Conservation (phyloP, 2,797 vertebrate genomes). For the Staurois parvus region DNA sequence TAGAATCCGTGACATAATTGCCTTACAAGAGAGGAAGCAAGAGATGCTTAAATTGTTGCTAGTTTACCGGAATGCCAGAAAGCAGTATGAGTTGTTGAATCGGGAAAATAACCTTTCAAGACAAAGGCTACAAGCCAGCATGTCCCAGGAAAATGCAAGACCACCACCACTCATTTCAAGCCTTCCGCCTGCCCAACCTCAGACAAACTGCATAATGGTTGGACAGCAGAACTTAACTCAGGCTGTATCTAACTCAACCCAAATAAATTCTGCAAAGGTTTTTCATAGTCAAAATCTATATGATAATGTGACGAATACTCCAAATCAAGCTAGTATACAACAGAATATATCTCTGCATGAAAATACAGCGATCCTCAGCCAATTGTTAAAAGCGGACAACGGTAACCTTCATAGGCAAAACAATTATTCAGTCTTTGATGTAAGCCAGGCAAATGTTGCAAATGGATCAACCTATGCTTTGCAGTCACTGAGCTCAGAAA, state of each 20-base stretch:
- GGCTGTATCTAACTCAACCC: not conserved
- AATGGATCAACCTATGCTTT: not conserved
- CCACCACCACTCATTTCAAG: not conserved
- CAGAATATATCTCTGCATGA: not conserved
- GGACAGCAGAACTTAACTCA: not conserved
- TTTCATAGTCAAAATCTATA: not conserved
- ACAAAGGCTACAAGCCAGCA: not conserved
- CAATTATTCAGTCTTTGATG: conserved; percentile 1
- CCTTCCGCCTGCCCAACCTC: not conserved
- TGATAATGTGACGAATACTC: not conserved
- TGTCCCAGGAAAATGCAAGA: not conserved
- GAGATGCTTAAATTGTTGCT: not conserved
- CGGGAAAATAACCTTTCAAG: conserved; percentile 11
- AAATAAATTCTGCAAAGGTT: too few species aligned
- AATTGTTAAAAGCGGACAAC: not conserved
- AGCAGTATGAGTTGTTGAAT: conserved; percentile 21
- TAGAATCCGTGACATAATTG: too few species aligned
- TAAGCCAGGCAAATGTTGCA: not conserved
- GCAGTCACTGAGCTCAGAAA: not conserved
- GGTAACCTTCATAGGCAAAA: not conserved
- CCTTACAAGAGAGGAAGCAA: not conserved
- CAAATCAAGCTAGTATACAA: not conserved
- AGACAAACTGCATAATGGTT: not conserved
- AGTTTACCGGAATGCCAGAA: conserved; percentile 9
- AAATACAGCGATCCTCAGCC: not conserved